phyloP scores from a whole-genome alignment of 2,113 vertebrate genomes.

The Megaceryle torquata region DNA sequence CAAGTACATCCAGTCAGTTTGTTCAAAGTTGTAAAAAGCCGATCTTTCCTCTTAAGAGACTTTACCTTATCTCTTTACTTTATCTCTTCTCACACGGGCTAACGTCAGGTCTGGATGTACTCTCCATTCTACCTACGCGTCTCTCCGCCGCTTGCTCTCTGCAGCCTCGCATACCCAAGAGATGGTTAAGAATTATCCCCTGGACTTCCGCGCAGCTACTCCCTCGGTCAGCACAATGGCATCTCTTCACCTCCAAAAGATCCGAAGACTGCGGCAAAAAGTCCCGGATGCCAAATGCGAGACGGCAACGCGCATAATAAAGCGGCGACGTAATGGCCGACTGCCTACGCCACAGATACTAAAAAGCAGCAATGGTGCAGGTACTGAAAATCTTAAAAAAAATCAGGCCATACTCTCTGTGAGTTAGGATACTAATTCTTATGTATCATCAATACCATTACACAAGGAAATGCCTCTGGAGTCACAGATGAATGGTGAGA shows the following conservation, averaged over 20 bases:
- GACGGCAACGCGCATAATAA: rapidly evolving
- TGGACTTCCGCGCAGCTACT: neutral
- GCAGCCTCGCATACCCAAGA: neutral
- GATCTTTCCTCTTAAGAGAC: neutral
- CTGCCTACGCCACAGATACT: neutral
- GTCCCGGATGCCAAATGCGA: rapidly evolving
- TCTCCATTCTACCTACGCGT: neutral
- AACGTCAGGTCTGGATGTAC: neutral
- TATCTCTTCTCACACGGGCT: conserved; percentile 25
- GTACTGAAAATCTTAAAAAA: neutral
- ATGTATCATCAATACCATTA: rapidly evolving
- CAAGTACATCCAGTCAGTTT: neutral
- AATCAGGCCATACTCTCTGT: rapidly evolving
- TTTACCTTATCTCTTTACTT: too few relatives aligned
- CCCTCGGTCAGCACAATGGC: neutral
- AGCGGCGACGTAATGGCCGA: neutral
- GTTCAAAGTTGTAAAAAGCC: neutral
- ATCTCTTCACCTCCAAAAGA: neutral
- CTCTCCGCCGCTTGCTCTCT: neutral
- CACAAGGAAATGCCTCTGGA: neutral
- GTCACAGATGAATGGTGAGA: neutral
- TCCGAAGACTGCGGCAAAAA: neutral
- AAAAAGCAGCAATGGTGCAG: rapidly evolving
- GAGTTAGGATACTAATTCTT: neutral
- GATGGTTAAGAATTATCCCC: neutral